Evolutionary conservation across 2,113 vertebrate species (phyloP).

Genomic region (Xiphorhynchus elegans): DNA sequence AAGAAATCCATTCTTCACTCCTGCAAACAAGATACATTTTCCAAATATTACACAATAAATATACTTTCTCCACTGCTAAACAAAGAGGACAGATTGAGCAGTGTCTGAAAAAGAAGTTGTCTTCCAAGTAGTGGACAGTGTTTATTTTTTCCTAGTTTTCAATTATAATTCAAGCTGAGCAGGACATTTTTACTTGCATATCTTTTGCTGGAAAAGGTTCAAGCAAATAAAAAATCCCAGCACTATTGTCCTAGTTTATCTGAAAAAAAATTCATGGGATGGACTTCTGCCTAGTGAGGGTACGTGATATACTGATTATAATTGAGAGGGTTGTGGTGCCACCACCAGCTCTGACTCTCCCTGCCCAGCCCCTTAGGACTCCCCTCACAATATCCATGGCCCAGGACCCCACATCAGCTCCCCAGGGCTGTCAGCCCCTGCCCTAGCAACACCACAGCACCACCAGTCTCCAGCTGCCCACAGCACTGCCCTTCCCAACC

Average conservation of each 20-base stretch:
- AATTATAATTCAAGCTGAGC: neutral
- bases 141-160: neutral
- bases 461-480: neutral
- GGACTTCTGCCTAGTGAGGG: neutral
- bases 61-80: neutral
- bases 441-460: accelerated
- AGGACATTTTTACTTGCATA: neutral
- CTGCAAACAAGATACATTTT: neutral
- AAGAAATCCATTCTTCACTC: neutral
- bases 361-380: neutral
- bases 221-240: neutral
- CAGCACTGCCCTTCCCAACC: neutral
- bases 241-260: neutral
- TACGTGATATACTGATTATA: neutral
- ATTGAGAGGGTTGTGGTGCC: accelerated
- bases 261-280: neutral
- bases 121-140: neutral
- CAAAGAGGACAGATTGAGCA: neutral
- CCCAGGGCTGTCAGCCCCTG: neutral
- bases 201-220: neutral
- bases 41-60: neutral
- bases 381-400: no score
- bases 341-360: neutral
- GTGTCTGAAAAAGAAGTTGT: neutral
- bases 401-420: neutral